Evolutionary conservation across 2,797 vertebrate genomes (phyloP).

Genomic region (Micropoecilia bifurca): DNA sequence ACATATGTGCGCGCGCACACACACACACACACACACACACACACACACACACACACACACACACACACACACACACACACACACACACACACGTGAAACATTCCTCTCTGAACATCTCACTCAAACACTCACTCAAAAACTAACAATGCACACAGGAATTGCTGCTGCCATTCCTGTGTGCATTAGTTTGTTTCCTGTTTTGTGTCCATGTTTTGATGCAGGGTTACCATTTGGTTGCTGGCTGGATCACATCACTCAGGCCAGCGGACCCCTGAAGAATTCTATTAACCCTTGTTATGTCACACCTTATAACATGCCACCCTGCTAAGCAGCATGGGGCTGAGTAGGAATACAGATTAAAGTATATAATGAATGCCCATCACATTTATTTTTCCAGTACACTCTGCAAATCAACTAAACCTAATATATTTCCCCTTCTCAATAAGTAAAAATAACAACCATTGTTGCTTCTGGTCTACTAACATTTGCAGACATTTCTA

Average conservation of each 20-base stretch:
- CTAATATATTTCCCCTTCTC: not conserved
- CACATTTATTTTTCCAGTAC: slow-evolving; percentile 64
- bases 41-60: not conserved
- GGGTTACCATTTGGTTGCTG: slow-evolving; percentile 50
- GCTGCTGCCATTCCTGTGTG: slow-evolving; percentile 45
- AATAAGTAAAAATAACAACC: not conserved
- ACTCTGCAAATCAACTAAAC: slow-evolving; percentile 42
- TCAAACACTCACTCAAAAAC: slow-evolving; percentile 19
- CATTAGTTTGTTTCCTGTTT: slow-evolving; percentile 15
- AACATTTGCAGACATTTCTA: not conserved
- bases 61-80: not conserved
- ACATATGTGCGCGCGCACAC: not conserved
- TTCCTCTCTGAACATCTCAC: slow-evolving; percentile 9
- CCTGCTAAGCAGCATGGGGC: not conserved
- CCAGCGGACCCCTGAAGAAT: slow-evolving; percentile 77
- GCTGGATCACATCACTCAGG: slow-evolving; percentile 65
- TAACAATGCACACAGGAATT: too few species aligned
- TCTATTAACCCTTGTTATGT: slow-evolving; percentile 81
- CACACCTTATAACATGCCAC: slow-evolving; percentile 70
- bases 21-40: not conserved
- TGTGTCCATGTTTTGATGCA: slow-evolving; percentile 6
- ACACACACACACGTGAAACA: not conserved
- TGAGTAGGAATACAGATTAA: slow-evolving; percentile 23
- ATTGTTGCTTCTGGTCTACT: not conserved
- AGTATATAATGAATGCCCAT: slow-evolving; percentile 59